phyloP scores from a whole-genome alignment of 2,113 vertebrate species.

The Syngnathus scovelli region DNA sequence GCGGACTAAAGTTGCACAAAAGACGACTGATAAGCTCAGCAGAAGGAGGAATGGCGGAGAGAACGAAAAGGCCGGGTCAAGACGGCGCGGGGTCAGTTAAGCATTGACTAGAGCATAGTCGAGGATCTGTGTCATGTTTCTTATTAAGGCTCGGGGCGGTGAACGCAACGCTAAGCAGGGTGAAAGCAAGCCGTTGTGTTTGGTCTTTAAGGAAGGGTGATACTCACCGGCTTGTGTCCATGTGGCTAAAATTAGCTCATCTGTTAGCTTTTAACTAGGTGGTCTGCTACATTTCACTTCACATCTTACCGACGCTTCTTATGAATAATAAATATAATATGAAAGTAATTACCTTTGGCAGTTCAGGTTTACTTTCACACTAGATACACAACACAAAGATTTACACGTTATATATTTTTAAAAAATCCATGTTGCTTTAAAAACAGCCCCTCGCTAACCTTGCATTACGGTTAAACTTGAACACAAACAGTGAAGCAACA shows the following conservation, averaged over 20 bases:
- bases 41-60: slow-evolving; percentile 31
- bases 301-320: too few species aligned
- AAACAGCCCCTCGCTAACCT: too few species aligned
- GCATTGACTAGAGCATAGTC: not conserved
- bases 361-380: too few species aligned
- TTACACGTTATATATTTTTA: too few species aligned
- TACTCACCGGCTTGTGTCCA: not conserved
- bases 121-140: not conserved
- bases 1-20: slow-evolving; percentile 67
- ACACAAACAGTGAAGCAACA: too few species aligned
- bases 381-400: too few species aligned
- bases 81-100: not conserved
- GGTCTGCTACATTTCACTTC: not conserved
- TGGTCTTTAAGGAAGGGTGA: not conserved
- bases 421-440: too few species aligned
- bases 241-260: not conserved
- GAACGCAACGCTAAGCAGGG: not conserved
- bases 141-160: not conserved
- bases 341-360: too few species aligned
- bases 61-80: slow-evolving; percentile 21
- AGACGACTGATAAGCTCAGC: slow-evolving; percentile 56
- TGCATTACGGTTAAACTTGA: too few species aligned
- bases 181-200: not conserved
- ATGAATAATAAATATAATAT: too few species aligned
- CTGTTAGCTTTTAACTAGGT: not conserved